Evolutionary conservation across 2,888 invertebrate species (phyloP), one percentile per base, ranked within the genome.

Genomic region (Cordylochernes scorpioides): DNA sequence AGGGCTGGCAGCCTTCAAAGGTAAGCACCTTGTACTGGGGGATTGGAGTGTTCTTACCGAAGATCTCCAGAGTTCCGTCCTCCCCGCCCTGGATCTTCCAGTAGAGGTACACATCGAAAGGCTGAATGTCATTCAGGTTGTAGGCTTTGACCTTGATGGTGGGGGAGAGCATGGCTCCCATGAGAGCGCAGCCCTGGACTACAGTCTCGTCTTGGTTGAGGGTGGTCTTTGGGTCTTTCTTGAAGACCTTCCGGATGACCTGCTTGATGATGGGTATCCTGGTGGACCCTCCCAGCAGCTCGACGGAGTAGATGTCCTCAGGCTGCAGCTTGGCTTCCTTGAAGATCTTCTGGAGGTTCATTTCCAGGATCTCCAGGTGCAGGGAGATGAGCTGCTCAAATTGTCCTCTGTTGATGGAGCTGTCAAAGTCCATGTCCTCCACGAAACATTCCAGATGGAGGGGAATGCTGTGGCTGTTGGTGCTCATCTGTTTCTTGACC

Each of bases 401-500:
- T n/a, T n/a, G n/a, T n/a, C n/a, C n/a, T n/a, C n/a, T n/a, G n/a
- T n/a, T n/a, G n/a, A n/a, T n/a, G n/a, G n/a, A n/a, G n/a, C 74
- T 71, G 19, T 68, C 65, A 0, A 97, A 91, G 54, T 97, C 97
- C 36, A 78, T 74, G 48, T 94, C 97, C 29, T 97, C 73, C 72
- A 94, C 84, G 49, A 97, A 88, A 52, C 94, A 99, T 54, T 99
- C 97, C 41, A 99, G 86, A 54, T 77, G 75, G 33, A 99, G 57
- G 1, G 94, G 94, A 44, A 99, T 62, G 21, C 68, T 69, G 9
- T 86, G 86, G 38, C 84, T 77, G 55, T 94, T 99, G 0, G 94
- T 88, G 3, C 91, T 91, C 94, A 99, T 97, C 55, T 94, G 78
- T 52, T 97, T 99, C 57, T 99, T 99, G 17, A 97, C 50, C 53